Evolutionary conservation across 2,797 vertebrate species (phyloP).

Genomic region (Lithobates pipiens): DNA sequence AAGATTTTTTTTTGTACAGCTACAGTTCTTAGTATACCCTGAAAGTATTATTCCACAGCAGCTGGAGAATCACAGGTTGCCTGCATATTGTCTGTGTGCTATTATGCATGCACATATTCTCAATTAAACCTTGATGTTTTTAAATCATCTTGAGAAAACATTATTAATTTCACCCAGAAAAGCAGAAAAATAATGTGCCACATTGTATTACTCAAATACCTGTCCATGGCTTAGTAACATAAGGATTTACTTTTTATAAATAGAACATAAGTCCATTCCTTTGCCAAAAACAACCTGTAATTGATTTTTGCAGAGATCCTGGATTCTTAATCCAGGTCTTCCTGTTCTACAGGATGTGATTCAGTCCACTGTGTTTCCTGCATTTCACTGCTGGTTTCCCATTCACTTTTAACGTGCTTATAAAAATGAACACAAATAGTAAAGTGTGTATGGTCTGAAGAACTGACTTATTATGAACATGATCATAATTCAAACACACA

Average conservation of each 20-base stretch:
- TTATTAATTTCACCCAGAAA: background rate
- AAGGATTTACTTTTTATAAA: slow-evolving; percentile 14
- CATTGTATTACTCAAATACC: background rate
- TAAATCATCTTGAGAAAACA: background rate
- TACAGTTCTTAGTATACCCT: background rate
- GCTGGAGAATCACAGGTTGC: background rate
- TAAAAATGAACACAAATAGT: slow-evolving; percentile 1
- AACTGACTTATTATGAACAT: background rate
- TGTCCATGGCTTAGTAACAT: background rate
- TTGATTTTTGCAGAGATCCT: slow-evolving; percentile 5
- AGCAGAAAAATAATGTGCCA: background rate
- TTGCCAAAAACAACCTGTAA: slow-evolving; percentile 14
- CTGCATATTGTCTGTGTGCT: background rate
- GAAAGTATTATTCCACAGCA: background rate
- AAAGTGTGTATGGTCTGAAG: background rate
- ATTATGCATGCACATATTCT: background rate
- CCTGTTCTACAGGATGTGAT: slow-evolving; percentile 43
- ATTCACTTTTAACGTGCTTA: background rate
- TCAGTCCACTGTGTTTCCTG: slow-evolving; percentile 41
- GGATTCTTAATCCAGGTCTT: slow-evolving; percentile 27
- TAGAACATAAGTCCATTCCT: background rate
- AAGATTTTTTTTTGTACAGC: background rate
- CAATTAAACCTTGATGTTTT: background rate
- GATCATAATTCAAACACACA: background rate
- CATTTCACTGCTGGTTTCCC: slow-evolving; percentile 37